Conservation (phyloP, 2,113 vertebrate genomes). For the Clupea harengus region DNA sequence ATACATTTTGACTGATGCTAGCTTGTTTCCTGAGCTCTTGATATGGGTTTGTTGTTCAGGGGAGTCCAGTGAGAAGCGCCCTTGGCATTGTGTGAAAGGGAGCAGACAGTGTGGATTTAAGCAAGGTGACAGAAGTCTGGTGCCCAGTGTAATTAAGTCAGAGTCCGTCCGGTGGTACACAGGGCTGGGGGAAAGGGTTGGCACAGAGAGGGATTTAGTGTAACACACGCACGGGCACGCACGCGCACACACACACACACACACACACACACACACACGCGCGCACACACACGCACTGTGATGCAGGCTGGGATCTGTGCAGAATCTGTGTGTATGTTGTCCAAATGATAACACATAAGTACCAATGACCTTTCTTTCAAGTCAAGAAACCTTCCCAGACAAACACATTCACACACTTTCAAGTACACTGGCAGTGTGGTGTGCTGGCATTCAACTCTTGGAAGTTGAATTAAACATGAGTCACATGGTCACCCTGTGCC, state of each 20-base stretch:
- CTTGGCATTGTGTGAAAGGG: not conserved
- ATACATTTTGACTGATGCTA: not conserved
- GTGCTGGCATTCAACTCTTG: constrained; percentile 32
- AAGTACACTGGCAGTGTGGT: constrained; percentile 18
- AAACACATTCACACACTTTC: constrained; percentile 9
- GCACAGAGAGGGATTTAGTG: not conserved
- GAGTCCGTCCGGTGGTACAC: not conserved
- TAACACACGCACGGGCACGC: not conserved
- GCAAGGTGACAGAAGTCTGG: not conserved
- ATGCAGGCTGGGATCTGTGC: not conserved
- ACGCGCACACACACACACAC: not conserved
- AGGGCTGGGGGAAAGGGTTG: not conserved
- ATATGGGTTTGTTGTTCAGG: not conserved
- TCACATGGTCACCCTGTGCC: constrained; percentile 42
- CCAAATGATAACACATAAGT: not conserved
- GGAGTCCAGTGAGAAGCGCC: not conserved
- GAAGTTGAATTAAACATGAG: constrained; percentile 49
- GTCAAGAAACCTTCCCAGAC: not conserved
- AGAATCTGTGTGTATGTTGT: not conserved
- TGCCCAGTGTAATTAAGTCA: not conserved
- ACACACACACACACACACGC: not conserved
- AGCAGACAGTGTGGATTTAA: not conserved
- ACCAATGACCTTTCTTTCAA: not conserved
- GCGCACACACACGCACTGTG: not conserved
- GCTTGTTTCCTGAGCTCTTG: not conserved